phyloP scores from a whole-genome alignment of 2,797 vertebrate genomes.

The Epinephelus awoara region DNA sequence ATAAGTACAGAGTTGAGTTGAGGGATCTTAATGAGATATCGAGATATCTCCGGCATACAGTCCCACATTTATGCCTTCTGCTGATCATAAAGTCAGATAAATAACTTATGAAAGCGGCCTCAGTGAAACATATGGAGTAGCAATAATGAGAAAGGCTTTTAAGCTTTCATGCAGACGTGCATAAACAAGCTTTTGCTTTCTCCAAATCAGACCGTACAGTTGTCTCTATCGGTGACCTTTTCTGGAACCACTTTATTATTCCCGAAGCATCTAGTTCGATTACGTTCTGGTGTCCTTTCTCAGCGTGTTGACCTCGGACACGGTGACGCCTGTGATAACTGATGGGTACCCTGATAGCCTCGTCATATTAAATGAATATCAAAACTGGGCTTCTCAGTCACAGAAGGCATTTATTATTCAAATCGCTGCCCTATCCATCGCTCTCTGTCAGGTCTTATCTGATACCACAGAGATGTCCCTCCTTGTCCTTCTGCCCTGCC shows the following conservation, averaged over 20 bases:
- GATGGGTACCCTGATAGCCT: conserved; percentile 43
- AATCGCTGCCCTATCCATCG: conserved; percentile 42
- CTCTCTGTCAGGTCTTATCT: conserved; percentile 57
- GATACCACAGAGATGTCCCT: conserved; percentile 46
- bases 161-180: neutral
- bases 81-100: conserved; percentile 22
- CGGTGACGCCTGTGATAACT: conserved; percentile 10
- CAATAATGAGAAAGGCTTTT: conserved; percentile 19
- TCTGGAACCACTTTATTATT: conserved; percentile 18
- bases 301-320: conserved; percentile 27
- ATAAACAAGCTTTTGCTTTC: neutral
- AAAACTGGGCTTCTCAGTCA: conserved; percentile 46
- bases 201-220: neutral
- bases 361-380: conserved; percentile 59
- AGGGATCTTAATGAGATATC: neutral
- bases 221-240: conserved; percentile 4
- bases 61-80: conserved; percentile 6
- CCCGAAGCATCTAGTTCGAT: conserved; percentile 3
- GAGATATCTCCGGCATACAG: neutral
- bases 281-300: conserved; percentile 19
- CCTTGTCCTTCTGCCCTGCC: conserved; percentile 45
- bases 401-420: conserved; percentile 70
- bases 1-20: neutral
- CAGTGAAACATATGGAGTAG: neutral
- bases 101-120: conserved; percentile 14